Evolutionary conservation across 2,797 vertebrate genomes (phyloP).

Genomic region (Mionectes olivaceus): DNA sequence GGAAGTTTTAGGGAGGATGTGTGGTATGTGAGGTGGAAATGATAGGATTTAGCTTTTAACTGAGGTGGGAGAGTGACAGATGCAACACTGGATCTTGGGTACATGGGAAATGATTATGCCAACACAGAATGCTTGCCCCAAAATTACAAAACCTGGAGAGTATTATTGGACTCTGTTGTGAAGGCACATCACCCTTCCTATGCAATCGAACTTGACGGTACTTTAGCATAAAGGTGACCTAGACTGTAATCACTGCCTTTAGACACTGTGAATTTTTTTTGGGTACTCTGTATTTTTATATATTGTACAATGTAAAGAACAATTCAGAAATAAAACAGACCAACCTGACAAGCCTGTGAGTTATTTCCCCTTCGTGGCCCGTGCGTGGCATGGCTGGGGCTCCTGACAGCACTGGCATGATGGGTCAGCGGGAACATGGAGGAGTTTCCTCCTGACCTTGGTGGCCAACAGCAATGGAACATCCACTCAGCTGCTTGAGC

Average conservation of each 20-base stretch:
- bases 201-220: constrained; percentile 90
- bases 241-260: constrained; percentile 96
- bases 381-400: rapidly evolving
- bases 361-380: not conserved
- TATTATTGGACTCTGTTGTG: constrained; percentile 79
- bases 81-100: not conserved
- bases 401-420: rapidly evolving
- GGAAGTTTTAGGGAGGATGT: not conserved
- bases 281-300: constrained; percentile 97
- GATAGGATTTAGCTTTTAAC: not conserved
- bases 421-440: rapidly evolving
- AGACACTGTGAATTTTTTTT: constrained; percentile 94
- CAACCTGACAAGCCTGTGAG: constrained; percentile 31
- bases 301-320: constrained; percentile 94
- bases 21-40: not conserved
- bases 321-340: constrained; percentile 86
- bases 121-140: constrained; percentile 25
- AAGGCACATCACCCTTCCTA: constrained; percentile 90
- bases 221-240: constrained; percentile 86
- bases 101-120: not conserved
- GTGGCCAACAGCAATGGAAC: not conserved
- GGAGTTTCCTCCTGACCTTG: not conserved
- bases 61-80: not conserved
- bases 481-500: not conserved
- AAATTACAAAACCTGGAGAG: constrained; percentile 59